A percentile compares a stretch with the other conserved stretches of the same genome.
Conservation (phyloP, 2,797 vertebrate genomes). For the Microhierax caerulescens region DNA sequence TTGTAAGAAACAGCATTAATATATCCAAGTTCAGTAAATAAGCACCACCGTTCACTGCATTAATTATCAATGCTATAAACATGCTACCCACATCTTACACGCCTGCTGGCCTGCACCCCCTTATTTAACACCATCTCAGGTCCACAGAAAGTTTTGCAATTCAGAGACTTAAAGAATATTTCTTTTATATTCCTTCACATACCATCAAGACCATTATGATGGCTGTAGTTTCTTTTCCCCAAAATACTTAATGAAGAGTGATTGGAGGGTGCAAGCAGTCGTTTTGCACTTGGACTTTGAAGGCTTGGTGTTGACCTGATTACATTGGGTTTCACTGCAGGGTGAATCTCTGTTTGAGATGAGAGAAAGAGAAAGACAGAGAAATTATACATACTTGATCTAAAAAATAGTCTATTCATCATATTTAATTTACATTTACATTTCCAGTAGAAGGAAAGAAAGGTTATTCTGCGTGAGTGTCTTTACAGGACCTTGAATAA, state of each 20-base stretch:
- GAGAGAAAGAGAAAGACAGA: background rate
- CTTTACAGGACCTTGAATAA: constrained; percentile 3
- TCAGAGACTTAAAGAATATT: background rate
- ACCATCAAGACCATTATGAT: constrained; percentile 90
- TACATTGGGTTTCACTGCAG: constrained; percentile 83
- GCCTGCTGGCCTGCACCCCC: background rate
- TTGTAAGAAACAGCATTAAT: background rate
- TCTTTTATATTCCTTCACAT: constrained; percentile 69
- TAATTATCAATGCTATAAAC: background rate
- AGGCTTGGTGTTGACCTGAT: constrained; percentile 88
- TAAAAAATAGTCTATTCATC: background rate
- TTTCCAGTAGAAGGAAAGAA: constrained; percentile 23
- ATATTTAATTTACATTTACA: background rate
- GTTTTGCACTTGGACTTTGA: constrained; percentile 86
- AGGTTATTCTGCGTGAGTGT: background rate
- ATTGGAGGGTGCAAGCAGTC: constrained; percentile 86
- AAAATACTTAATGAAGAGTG: constrained; percentile 91
- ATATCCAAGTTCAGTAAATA: background rate
- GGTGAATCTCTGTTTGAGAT: constrained; percentile 87
- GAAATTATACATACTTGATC: background rate
- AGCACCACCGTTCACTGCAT: background rate
- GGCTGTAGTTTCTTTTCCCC: constrained; percentile 95
- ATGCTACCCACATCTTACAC: background rate
- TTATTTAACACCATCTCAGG: background rate
- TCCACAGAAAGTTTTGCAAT: background rate